Base-by-base conservation (phyloP, 2,113 vertebrate genomes). In the Clinocottus analis region DNA sequence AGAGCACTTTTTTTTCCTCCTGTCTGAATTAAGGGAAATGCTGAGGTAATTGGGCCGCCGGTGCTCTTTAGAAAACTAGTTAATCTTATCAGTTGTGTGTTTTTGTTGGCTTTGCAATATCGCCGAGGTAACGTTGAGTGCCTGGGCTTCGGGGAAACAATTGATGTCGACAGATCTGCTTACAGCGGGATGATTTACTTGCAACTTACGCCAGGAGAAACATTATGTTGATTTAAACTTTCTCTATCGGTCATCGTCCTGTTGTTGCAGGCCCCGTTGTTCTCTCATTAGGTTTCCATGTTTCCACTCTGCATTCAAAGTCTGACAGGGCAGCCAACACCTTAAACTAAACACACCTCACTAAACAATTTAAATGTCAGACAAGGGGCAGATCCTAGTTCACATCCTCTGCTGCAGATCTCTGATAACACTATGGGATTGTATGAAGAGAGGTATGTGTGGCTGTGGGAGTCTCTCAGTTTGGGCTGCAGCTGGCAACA, bases 151-250 rank as follows among this genome's bases (percentile, higher is more conserved):
- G 6, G 73, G n/a, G n/a, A n/a, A 89, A 90, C 88, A 91, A 90
- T 82, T 82, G 83, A 87, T 82, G 90, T 45, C 7, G 83, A 89
- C 80, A 86, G 89, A 86, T 86, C 65, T 80, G 77, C 73, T 75
- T 71, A 35, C 63, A 49, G 59, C 51, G 41, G 74, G 85, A 61
- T 90, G 85, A 91, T 91, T 92, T 78, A 88, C 80, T 17, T 0
- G 67, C 9, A 2, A 56, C 62, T 25, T n/a, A 27, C 65, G 84
- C 87, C 90, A 87, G 60, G 23, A 88, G 85, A 68, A 90, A 85
- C 89, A 88, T 91, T 78, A 82, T 66, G 89, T 90, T 80, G 84
- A 89, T 91, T 81, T 84, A 87, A 92, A 92, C 88, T 87, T 91
- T 90, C 80, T 86, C 77, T 85, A 91, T 92, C 87, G 69, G 92